Conservation (phyloP, 2,888 invertebrate species). For the Aspidapion aeneum region DNA sequence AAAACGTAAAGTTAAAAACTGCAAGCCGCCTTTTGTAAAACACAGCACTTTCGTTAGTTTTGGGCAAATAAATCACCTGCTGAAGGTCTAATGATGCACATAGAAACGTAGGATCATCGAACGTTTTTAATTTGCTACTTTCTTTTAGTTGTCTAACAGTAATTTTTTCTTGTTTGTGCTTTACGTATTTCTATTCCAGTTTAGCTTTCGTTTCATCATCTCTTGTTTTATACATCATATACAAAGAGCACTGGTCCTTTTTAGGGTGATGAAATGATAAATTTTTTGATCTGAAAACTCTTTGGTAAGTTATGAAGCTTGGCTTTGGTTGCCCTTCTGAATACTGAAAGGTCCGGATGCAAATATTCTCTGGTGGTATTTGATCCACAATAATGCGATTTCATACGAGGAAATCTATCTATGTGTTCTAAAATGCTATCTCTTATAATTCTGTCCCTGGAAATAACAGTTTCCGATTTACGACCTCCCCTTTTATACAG, state of each 20-base stretch:
- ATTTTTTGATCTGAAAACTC: constrained; percentile 25
- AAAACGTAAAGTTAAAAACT: constrained; percentile 11
- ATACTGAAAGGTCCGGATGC: constrained; percentile 15
- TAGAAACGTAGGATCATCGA: not conserved
- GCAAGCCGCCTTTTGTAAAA: constrained; percentile 11
- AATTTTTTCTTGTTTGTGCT: not conserved
- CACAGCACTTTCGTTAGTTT: constrained; percentile 9
- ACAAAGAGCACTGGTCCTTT: constrained; percentile 29
- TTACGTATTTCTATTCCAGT: not conserved
- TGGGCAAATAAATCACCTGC: constrained; percentile 14
- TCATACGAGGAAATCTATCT: constrained; percentile 17
- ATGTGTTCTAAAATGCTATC: constrained; percentile 14
- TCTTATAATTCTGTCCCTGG: constrained; percentile 5
- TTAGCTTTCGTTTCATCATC: constrained; percentile 18
- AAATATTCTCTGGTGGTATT: constrained; percentile 15
- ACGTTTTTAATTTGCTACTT: not conserved
- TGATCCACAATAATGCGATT: constrained; percentile 21
- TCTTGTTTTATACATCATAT: constrained; percentile 23
- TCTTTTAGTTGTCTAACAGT: not conserved
- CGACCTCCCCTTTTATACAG: constrained; percentile 8
- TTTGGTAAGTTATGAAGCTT: constrained; percentile 22
- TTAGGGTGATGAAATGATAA: constrained; percentile 27
- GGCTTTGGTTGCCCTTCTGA: constrained; percentile 13
- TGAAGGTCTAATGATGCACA: constrained; percentile 8
- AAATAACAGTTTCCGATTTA: too few relatives aligned